Base-by-base conservation (phyloP, 2,888 invertebrate genomes). In the Lepidocyrtinus sp. region DNA sequence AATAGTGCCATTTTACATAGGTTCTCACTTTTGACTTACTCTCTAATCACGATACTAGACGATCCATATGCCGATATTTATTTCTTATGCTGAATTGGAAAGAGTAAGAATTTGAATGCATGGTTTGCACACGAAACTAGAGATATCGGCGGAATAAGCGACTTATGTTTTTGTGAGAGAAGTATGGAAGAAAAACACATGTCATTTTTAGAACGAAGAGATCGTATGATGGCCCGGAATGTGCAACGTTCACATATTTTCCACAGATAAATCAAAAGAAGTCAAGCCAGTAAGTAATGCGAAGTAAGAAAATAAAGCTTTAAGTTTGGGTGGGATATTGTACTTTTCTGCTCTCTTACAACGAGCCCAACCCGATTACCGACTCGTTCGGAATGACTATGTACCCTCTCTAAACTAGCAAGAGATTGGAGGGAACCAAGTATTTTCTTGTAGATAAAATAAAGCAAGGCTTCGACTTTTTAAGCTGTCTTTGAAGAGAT, bases 101-200 rank as follows among this genome's bases (percentile, higher is more conserved):
- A n/a, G n/a, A n/a, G n/a, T n/a, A n/a, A n/a, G n/a, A n/a, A n/a
- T n/a, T n/a, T n/a, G n/a, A n/a, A n/a, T n/a, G n/a, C n/a, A n/a
- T n/a, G n/a, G n/a, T n/a, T n/a, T n/a, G n/a, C n/a, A n/a, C n/a
- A n/a, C n/a, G n/a, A n/a, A n/a, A n/a, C 61, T 61, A 61, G 70
- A 70, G 70, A 70, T 61, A 36, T 61, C 59, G 21, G 50, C 69
- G 50, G 17, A 65, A 68, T n/a, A 70, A 25, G 68, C 59, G 70
- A 70, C 67, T 67, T 67, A 21, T 45, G 36, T 46, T 45, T 24
- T n/a, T 7, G 17, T 17, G 46, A 46, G 50, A 24, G 45, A 70
- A 70, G 67, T 68, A 76, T 64, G 75, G 75, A 75, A 62, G 17
- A 71, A 77, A 77, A 77, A 77, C 77, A 77, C 77, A 77, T 77